These are phyloP conservation scores for Synanthedon andrenaeformis DNA, from an alignment of 2,888 invertebrate species.

Conservation along the genomic window DNA sequence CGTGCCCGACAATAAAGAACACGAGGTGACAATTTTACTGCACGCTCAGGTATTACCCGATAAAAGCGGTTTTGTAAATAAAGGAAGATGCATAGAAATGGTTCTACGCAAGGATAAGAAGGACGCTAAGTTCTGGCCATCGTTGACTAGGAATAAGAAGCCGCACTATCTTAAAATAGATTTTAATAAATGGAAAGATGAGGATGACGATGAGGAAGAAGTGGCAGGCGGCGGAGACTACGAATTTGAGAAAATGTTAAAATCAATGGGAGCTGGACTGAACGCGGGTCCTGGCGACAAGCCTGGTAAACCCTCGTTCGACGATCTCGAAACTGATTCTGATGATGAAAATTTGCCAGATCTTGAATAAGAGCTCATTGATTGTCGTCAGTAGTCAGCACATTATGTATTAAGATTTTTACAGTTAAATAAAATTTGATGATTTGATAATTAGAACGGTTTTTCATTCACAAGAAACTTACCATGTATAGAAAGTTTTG, in stretches of 20 bases:
- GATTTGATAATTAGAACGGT: conserved; percentile 18
- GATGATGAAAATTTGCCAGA: conserved; percentile 86
- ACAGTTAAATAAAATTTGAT: conserved; percentile 58
- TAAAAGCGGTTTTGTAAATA: conserved; percentile 78
- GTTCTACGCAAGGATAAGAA: conserved; percentile 78
- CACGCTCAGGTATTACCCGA: conserved; percentile 86
- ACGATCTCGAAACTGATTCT: conserved; percentile 81
- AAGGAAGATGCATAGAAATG: conserved; percentile 81
- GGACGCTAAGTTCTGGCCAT: conserved; percentile 87
- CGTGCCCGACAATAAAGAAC: conserved; percentile 84
- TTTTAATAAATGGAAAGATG: conserved; percentile 98
- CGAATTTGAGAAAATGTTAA: conserved; percentile 79
- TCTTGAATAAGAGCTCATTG: conserved; percentile 69
- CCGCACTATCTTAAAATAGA: conserved; percentile 97
- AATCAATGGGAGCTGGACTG: conserved; percentile 74
- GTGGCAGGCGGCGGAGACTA: conserved; percentile 35
- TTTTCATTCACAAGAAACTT: conserved; percentile 3
- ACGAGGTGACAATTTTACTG: conserved; percentile 90
- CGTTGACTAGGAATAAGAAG: conserved; percentile 89
- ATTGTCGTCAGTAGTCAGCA: conserved; percentile 25
- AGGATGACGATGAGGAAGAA: conserved; percentile 89
- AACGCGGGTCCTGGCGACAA: conserved; percentile 42
- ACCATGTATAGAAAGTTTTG: background rate
- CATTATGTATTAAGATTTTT: conserved; percentile 63
- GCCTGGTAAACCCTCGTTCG: conserved; percentile 77